Evolutionary conservation across 2,113 vertebrate species (phyloP).

Genomic region (Peromyscus leucopus): DNA sequence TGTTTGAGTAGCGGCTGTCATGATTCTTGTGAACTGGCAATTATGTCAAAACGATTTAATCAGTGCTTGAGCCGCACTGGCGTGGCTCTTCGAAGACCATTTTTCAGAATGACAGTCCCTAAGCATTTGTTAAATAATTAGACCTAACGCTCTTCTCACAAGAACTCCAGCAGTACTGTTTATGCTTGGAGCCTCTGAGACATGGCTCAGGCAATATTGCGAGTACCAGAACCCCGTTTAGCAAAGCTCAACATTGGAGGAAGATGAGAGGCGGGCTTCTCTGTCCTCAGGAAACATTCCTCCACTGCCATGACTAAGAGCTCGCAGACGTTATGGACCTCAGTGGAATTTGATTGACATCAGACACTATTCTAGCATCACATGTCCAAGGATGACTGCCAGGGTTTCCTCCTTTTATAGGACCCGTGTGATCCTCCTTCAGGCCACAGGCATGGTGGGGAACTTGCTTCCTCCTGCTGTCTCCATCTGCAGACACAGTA

Average conservation of each 20-base stretch:
- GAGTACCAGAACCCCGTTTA: not conserved
- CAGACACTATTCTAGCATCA: not conserved
- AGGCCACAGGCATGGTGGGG: not conserved
- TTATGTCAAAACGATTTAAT: slow-evolving; percentile 70
- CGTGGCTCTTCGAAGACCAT: slow-evolving; percentile 42
- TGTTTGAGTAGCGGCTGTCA: slow-evolving; percentile 40
- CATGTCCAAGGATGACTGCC: not conserved
- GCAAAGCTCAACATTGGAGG: not conserved
- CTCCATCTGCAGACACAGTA: not conserved
- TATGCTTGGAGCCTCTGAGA: not conserved
- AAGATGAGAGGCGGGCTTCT: not conserved
- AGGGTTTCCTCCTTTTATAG: not conserved
- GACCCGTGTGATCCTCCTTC: slow-evolving; percentile 18
- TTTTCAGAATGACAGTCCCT: slow-evolving; percentile 62
- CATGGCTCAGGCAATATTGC: not conserved
- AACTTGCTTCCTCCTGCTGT: not conserved
- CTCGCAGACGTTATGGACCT: not conserved
- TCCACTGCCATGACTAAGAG: not conserved
- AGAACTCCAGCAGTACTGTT: not conserved
- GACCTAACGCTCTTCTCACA: slow-evolving; percentile 7
- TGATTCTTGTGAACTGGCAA: slow-evolving; percentile 61
- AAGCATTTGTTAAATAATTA: slow-evolving; percentile 72
- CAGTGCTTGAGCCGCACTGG: slow-evolving; percentile 35
- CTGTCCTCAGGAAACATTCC: slow-evolving; percentile 12
- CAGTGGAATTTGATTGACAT: slow-evolving; percentile 30